Percentiles rank a stretch among this genome's conserved stretches.
Evolutionary conservation across 2,888 invertebrate genomes (phyloP).

Genomic region (Cataglyphis rosenhaueri): DNA sequence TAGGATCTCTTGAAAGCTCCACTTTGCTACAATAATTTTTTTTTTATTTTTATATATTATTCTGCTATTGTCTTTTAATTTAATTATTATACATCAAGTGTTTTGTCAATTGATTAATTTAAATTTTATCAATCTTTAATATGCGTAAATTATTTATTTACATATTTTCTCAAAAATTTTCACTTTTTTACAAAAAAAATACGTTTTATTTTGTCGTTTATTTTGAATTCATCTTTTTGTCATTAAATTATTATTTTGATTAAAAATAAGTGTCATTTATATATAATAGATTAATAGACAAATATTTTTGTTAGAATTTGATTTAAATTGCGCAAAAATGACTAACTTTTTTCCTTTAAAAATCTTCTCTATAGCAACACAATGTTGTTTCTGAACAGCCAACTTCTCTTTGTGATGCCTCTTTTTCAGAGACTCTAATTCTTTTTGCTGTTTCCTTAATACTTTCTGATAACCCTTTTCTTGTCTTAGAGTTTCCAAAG

Average conservation of each 20-base stretch:
- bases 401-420: constrained; percentile 97
- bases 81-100: background rate
- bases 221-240: background rate
- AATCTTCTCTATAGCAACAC: constrained; percentile 95
- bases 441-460: constrained; percentile 98
- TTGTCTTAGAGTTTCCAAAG: constrained; percentile 93
- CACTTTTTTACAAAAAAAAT: background rate
- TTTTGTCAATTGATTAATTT: background rate
- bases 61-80: background rate
- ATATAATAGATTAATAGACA: background rate
- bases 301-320: background rate
- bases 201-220: background rate
- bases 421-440: constrained; percentile 95
- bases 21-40: constrained; percentile 89
- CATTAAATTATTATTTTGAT: background rate
- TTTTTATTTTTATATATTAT: background rate
- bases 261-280: background rate
- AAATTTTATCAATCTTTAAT: background rate
- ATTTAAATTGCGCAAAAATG: background rate
- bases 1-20: constrained; percentile 92
- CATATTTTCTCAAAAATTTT: background rate
- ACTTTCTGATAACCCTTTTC: constrained; percentile 97
- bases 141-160: background rate
- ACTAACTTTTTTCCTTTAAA: constrained; percentile 96
- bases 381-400: constrained; percentile 96